Conservation (phyloP, 2,888 invertebrate species). For the Deroplatys truncata region DNA sequence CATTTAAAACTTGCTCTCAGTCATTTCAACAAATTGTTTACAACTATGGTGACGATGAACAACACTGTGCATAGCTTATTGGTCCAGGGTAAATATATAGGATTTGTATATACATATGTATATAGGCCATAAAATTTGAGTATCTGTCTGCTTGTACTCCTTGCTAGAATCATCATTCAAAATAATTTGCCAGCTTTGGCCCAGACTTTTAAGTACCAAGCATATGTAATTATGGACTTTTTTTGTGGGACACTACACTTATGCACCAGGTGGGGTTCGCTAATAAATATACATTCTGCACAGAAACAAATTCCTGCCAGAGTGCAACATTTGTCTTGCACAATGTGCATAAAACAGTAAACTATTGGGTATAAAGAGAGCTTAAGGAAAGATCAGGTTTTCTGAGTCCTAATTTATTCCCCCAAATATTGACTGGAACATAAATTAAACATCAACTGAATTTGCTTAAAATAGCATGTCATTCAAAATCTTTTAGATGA, state of each 20-base stretch:
- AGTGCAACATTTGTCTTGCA: not conserved
- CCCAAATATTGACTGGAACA: not conserved
- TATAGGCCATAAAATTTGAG: conserved; percentile 4
- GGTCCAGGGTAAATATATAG: not conserved
- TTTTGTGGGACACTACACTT: not conserved
- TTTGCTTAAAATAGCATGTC: not conserved
- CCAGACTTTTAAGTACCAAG: not conserved
- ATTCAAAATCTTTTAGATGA: not conserved
- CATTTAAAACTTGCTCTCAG: not conserved
- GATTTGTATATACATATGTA: not conserved
- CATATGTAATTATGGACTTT: not conserved
- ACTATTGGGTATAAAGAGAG: not conserved
- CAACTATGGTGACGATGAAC: not conserved
- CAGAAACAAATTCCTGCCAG: not conserved
- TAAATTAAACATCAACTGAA: no score
- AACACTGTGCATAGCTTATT: not conserved
- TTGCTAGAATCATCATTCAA: not conserved
- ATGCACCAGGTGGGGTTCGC: not conserved
- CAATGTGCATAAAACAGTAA: not conserved
- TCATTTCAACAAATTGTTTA: not conserved
- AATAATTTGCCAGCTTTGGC: not conserved
- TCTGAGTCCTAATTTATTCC: not conserved
- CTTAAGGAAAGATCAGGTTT: not conserved
- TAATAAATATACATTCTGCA: not conserved
- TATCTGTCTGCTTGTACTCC: not conserved